These are phyloP conservation scores for Callinectes sapidus DNA, from an alignment of 2,888 invertebrate species.

Conservation along the genomic window DNA sequence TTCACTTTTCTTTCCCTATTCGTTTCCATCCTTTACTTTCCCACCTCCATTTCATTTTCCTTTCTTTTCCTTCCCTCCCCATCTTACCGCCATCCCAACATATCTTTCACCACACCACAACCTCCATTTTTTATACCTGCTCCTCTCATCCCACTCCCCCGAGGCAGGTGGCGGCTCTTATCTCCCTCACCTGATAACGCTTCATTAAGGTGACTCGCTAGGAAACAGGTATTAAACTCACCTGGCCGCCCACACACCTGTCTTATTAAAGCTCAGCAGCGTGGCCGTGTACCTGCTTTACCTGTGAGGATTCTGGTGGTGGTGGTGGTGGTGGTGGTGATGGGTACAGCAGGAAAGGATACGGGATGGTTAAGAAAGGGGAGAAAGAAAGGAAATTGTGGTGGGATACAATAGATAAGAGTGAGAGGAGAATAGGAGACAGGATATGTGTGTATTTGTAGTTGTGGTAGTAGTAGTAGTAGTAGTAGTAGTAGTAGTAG, in stretches of 20 bases:
- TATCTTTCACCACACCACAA: not conserved
- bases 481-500: not conserved
- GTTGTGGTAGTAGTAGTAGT: no score
- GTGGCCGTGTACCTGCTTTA: not conserved
- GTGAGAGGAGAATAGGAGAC: not conserved
- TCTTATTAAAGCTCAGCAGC: not conserved
- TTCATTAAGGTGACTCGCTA: conserved; percentile 1
- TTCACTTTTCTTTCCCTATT: not conserved
- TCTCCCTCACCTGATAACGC: conserved; percentile 1
- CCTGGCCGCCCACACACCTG: not conserved
- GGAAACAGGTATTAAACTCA: not conserved
- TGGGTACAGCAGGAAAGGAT: not conserved
- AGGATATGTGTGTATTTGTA: no score
- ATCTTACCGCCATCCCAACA: not conserved
- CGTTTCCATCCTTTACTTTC: not conserved
- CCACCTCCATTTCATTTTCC: not conserved
- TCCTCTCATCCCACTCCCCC: not conserved
- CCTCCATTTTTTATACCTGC: not conserved
- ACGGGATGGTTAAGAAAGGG: not conserved
- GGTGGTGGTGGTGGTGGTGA: not conserved
- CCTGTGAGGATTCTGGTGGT: not conserved
- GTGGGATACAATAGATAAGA: not conserved
- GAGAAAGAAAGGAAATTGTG: not conserved
- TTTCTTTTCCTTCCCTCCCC: not conserved
- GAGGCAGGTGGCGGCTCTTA: conserved; percentile 1